phyloP scores from a whole-genome alignment of 2,797 vertebrate species.

The Poliocrania exsul region DNA sequence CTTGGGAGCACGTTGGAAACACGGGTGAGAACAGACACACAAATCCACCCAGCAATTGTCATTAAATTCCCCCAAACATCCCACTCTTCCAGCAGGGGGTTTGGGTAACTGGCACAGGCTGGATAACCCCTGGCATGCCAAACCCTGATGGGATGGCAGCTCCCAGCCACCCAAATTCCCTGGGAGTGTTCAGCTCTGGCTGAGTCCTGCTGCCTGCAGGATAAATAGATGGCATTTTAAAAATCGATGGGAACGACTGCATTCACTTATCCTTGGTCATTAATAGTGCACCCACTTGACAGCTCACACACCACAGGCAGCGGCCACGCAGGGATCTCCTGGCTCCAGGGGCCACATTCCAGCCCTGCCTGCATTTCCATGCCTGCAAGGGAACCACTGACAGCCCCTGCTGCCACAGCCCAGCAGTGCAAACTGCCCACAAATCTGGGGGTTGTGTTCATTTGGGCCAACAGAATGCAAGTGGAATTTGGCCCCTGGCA shows the following conservation, averaged over 20 bases:
- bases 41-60: not conserved
- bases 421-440: no score
- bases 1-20: not conserved
- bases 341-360: not conserved
- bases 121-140: not conserved
- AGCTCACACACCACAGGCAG: not conserved
- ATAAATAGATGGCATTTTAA: not conserved
- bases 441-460: rapidly evolving
- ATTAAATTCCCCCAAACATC: not conserved
- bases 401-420: not conserved
- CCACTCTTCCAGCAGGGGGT: not conserved
- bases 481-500: not conserved
- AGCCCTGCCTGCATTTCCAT: not conserved
- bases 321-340: not conserved
- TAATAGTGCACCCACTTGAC: not conserved
- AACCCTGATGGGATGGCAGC: not conserved
- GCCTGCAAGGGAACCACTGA: not conserved
- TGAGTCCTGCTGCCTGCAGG: not conserved
- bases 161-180: not conserved
- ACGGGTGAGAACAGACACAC: rapidly evolving
- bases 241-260: not conserved
- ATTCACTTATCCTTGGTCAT: not conserved
- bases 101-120: not conserved
- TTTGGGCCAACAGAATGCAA: not conserved
- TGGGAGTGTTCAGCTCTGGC: rapidly evolving